Evolutionary conservation across 2,797 vertebrate species (phyloP).

Genomic region (Xyrichtys novacula): DNA sequence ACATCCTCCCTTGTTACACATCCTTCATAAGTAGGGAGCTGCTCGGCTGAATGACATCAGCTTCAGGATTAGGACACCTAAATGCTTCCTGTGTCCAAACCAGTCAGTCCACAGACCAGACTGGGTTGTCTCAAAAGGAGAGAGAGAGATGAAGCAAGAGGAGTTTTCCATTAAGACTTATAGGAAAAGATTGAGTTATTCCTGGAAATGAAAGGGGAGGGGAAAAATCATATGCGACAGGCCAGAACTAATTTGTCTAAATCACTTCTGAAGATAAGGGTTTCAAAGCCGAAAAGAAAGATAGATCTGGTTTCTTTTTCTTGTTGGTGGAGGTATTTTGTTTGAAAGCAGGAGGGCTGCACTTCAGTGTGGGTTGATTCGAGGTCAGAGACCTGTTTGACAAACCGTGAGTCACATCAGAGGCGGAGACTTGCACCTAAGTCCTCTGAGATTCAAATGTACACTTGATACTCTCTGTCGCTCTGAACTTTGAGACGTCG

Average conservation of each 20-base stretch:
- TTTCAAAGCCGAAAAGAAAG: background rate
- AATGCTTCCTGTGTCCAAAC: conserved; percentile 10
- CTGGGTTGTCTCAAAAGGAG: background rate
- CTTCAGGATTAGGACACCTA: conserved; percentile 17
- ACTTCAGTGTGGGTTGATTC: background rate
- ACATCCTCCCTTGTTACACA: conserved; percentile 22
- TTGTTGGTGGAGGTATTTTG: conserved; percentile 1
- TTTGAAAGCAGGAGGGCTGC: conserved; percentile 9
- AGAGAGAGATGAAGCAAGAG: background rate
- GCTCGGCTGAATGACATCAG: conserved; percentile 42
- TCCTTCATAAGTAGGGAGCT: conserved; percentile 4
- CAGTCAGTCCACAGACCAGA: background rate
- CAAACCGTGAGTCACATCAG: conserved; percentile 20
- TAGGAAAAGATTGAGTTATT: background rate
- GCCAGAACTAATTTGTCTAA: background rate
- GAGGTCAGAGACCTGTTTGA: conserved; percentile 47
- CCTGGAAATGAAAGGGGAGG: too few relatives aligned
- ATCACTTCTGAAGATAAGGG: background rate
- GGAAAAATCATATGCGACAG: background rate
- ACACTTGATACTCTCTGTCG: background rate
- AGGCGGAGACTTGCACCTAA: conserved; percentile 17
- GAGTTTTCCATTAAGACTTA: background rate
- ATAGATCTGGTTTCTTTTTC: rapidly evolving
- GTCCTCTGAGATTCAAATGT: conserved; percentile 25
- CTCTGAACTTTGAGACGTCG: conserved; percentile 58